phyloP scores from a whole-genome alignment of 2,888 invertebrate genomes.

The Allophyes oxyacanthae region DNA sequence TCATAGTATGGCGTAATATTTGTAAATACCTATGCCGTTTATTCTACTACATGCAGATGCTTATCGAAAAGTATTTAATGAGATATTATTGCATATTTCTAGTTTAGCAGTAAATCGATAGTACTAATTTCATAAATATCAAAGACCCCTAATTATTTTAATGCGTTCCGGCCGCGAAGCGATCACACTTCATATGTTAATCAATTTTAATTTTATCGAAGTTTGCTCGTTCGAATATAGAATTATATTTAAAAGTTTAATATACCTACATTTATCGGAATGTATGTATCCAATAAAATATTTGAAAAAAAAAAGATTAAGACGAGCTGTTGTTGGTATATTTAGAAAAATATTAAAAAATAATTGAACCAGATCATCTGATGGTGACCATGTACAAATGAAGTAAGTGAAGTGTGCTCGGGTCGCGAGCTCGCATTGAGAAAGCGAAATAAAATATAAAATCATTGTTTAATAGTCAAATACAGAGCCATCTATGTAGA shows the following conservation, averaged over 20 bases:
- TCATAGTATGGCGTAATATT: conserved; percentile 73
- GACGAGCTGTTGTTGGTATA: conserved; percentile 89
- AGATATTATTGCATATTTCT: conserved; percentile 78
- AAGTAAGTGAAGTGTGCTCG: conserved; percentile 79
- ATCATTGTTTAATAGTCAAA: conserved; percentile 83
- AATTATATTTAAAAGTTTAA: conserved; percentile 87
- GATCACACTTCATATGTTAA: conserved; percentile 86
- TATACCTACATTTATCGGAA: conserved; percentile 80
- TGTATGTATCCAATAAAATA: conserved; percentile 79
- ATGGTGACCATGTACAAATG: conserved; percentile 92
- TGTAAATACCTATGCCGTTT: conserved; percentile 78
- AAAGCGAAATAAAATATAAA: conserved; percentile 79
- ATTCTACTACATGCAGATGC: conserved; percentile 77
- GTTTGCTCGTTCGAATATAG: conserved; percentile 89
- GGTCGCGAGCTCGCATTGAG: conserved; percentile 67
- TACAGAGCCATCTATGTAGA: conserved; percentile 85
- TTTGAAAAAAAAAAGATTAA: conserved; percentile 71
- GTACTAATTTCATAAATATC: conserved; percentile 87
- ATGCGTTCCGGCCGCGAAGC: conserved; percentile 58
- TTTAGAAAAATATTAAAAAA: conserved; percentile 88
- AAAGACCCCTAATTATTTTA: conserved; percentile 82
- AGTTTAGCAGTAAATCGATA: conserved; percentile 86
- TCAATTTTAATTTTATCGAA: conserved; percentile 89
- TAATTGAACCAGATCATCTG: conserved; percentile 91
- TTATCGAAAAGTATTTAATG: conserved; percentile 76